Evolutionary conservation across 2,888 invertebrate genomes (phyloP).

Genomic region (Plutella xylostella): DNA sequence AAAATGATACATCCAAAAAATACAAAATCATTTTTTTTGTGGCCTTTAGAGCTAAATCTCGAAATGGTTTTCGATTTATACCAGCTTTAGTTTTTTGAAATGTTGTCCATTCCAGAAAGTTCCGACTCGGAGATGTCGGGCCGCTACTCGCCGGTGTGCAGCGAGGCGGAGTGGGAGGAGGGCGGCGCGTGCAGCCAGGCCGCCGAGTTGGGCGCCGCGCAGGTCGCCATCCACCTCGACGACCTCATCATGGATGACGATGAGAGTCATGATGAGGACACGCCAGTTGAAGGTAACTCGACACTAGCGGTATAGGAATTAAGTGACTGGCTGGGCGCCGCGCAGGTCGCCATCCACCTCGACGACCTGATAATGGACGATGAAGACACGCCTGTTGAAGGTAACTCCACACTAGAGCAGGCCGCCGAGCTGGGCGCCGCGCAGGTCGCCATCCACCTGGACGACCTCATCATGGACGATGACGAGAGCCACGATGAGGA

Average conservation of each 20-base stretch:
- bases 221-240: constrained; percentile 48
- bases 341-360: constrained; percentile 40
- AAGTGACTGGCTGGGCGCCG: constrained; percentile 20
- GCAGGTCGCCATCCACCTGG: constrained; percentile 47
- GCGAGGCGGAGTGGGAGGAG: constrained; percentile 46
- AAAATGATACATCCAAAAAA: too few relatives aligned
- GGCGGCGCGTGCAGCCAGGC: constrained; percentile 19
- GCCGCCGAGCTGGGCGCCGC: constrained; percentile 30
- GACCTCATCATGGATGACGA: constrained; percentile 56
- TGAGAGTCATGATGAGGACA: constrained; percentile 39
- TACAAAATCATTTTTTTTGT: too few relatives aligned
- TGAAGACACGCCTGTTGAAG: constrained; percentile 23
- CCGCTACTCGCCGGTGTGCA: constrained; percentile 76
- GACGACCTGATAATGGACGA: constrained; percentile 57
- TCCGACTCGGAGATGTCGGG: constrained; percentile 70
- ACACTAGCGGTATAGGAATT: too few relatives aligned
- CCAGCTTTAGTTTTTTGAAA: too few relatives aligned
- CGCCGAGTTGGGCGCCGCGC: constrained; percentile 33
- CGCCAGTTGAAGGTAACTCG: constrained; percentile 16
- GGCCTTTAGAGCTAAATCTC: too few relatives aligned
- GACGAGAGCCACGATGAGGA: constrained; percentile 45
- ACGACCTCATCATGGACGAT: constrained; percentile 55
- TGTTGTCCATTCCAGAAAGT: constrained; percentile 41
- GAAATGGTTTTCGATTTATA: too few relatives aligned
- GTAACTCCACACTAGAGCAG: not conserved